A percentile compares a stretch with the other conserved stretches of the same genome.
phyloP scores from a whole-genome alignment of 2,888 invertebrate genomes.

The Terebella lapidaria region DNA sequence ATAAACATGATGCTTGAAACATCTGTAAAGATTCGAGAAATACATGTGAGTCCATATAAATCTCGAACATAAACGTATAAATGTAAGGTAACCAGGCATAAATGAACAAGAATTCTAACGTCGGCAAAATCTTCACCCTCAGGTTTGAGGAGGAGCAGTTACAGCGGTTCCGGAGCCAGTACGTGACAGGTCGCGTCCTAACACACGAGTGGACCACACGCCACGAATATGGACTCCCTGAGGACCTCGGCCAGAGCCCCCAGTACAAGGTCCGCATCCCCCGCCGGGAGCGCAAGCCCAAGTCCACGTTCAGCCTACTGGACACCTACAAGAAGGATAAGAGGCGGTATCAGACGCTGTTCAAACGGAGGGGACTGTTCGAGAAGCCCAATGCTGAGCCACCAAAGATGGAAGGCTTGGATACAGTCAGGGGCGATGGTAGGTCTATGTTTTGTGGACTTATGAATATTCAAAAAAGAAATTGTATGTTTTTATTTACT shows the following conservation, averaged over 20 bases:
- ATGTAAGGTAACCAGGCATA: too few species aligned
- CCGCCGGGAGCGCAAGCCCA: too few species aligned
- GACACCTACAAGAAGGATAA: not conserved
- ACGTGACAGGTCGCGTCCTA: slow-evolving; percentile 37
- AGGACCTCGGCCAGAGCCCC: slow-evolving; percentile 5
- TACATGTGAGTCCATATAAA: too few species aligned
- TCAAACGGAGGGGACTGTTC: not conserved
- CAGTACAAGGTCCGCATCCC: too few species aligned
- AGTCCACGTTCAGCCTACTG: not conserved
- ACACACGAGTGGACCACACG: slow-evolving; percentile 33
- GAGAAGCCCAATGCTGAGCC: not conserved
- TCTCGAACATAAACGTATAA: too few species aligned
- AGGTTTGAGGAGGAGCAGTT: slow-evolving; percentile 9
- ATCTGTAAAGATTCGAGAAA: too few species aligned
- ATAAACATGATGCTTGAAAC: too few species aligned
- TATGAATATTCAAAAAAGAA: too few species aligned
- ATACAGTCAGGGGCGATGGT: not conserved
- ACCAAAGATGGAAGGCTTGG: not conserved
- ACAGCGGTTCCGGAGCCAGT: slow-evolving; percentile 36
- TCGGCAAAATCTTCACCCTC: too few species aligned
- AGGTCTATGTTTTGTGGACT: too few species aligned
- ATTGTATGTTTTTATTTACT: too few species aligned
- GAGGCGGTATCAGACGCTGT: not conserved
- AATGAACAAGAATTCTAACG: too few species aligned
- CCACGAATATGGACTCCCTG: slow-evolving; percentile 36